Evolutionary conservation across 2,797 vertebrate species (phyloP).

Genomic region (Jordanella pulchra): DNA sequence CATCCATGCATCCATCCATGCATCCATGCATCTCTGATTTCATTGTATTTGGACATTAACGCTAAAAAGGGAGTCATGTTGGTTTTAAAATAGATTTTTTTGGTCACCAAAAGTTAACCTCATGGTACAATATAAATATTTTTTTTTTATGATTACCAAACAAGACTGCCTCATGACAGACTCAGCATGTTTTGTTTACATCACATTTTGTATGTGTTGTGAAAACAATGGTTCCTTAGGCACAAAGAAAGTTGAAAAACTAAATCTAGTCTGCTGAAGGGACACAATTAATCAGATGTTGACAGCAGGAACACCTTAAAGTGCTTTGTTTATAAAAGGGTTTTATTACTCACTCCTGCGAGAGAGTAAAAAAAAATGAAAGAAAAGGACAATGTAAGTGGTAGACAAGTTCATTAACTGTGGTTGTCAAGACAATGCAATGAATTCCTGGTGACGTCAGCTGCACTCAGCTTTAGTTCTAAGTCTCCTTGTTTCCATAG

Average conservation of each 20-base stretch:
- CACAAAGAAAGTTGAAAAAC: slow-evolving; percentile 18
- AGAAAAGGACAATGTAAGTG: slow-evolving; percentile 29
- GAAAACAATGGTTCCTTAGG: background rate
- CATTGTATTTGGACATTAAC: no score
- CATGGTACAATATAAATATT: background rate
- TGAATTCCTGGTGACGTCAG: slow-evolving; percentile 67
- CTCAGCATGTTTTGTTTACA: slow-evolving; percentile 3
- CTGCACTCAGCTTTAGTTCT: slow-evolving; percentile 43
- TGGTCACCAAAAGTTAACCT: no score
- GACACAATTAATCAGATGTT: background rate
- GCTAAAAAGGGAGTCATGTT: no score
- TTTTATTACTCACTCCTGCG: slow-evolving; percentile 12
- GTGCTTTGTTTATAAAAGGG: background rate
- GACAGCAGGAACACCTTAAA: background rate
- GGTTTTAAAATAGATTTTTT: no score
- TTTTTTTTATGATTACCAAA: background rate
- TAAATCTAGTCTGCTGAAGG: slow-evolving; percentile 2
- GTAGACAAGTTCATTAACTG: slow-evolving; percentile 64
- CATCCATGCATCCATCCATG: no score
- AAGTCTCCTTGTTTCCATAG: slow-evolving; percentile 71
- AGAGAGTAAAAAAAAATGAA: slow-evolving; percentile 26
- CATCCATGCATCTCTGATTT: no score
- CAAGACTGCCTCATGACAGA: background rate
- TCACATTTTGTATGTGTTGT: slow-evolving; percentile 2
- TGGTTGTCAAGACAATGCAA: slow-evolving; percentile 73